These are phyloP conservation scores for Pangasianodon gigas DNA, from an alignment of 2,113 vertebrate species.

Conservation along the genomic window DNA sequence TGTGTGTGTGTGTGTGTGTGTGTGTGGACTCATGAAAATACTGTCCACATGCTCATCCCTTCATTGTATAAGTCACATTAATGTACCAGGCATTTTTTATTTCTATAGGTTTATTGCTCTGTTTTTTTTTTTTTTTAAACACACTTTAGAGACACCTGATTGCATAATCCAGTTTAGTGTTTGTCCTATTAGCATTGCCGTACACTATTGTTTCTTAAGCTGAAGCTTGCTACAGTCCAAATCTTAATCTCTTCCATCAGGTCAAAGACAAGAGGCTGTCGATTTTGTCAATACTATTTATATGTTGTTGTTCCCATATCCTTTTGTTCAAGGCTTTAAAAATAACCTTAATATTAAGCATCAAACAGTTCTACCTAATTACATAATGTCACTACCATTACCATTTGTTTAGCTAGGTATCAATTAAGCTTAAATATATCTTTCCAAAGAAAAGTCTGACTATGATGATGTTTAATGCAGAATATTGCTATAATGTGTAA, in stretches of 20 bases:
- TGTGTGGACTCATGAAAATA: background rate
- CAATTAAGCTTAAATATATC: background rate
- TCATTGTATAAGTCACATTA: background rate
- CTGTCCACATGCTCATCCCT: background rate
- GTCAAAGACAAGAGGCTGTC: background rate
- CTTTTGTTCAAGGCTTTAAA: background rate
- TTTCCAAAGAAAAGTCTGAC: background rate
- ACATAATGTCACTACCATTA: background rate
- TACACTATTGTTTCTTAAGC: background rate
- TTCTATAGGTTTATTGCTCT: background rate
- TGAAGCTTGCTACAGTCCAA: background rate
- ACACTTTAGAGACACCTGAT: background rate
- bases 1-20: conserved; percentile 27
- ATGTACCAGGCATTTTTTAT: background rate
- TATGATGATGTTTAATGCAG: background rate
- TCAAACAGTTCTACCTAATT: background rate
- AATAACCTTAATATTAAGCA: background rate
- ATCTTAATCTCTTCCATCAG: background rate
- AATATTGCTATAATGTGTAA: background rate
- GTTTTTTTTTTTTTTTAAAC: background rate
- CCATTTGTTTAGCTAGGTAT: background rate
- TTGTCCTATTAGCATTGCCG: background rate
- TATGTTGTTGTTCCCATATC: background rate
- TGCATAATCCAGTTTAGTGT: background rate
- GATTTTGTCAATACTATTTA: background rate